Conservation (phyloP, 2,113 vertebrate species). For the Solea solea region DNA sequence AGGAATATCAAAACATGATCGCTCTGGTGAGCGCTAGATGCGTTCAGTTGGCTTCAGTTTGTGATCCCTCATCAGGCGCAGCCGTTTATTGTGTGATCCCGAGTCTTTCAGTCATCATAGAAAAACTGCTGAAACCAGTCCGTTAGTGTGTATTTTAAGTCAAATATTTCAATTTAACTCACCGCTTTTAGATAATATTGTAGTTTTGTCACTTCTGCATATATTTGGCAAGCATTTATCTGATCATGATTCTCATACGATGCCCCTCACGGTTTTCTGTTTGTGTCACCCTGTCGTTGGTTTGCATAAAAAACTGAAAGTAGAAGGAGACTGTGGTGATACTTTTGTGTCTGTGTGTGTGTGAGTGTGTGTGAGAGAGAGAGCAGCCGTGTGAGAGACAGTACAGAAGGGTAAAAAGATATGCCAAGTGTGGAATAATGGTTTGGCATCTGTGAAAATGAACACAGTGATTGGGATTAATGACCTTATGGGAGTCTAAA, state of each 20-base stretch:
- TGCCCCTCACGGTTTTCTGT: slow-evolving; percentile 49
- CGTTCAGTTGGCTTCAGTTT: too few relatives aligned
- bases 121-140: too few relatives aligned
- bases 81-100: too few relatives aligned
- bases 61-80: too few relatives aligned
- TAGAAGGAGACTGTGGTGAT: slow-evolving; percentile 27
- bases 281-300: not conserved
- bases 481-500: slow-evolving; percentile 77
- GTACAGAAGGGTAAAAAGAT: slow-evolving; percentile 67
- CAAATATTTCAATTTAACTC: slow-evolving; percentile 19
- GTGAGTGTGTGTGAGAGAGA: not conserved
- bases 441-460: slow-evolving; percentile 78
- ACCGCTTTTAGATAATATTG: slow-evolving; percentile 27
- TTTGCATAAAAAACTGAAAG: slow-evolving; percentile 6
- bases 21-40: too few relatives aligned
- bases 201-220: not conserved
- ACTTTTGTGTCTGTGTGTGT: slow-evolving; percentile 4
- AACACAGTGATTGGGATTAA: slow-evolving; percentile 80
- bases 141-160: too few relatives aligned
- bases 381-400: not conserved
- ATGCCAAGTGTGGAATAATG: slow-evolving; percentile 73
- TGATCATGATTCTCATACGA: slow-evolving; percentile 59
- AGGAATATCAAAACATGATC: too few relatives aligned
- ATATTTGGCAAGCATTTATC: slow-evolving; percentile 57
- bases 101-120: too few relatives aligned